These are phyloP conservation scores for Tetranychus piercei DNA, from an alignment of 2,888 invertebrate species.

Conservation along the genomic window DNA sequence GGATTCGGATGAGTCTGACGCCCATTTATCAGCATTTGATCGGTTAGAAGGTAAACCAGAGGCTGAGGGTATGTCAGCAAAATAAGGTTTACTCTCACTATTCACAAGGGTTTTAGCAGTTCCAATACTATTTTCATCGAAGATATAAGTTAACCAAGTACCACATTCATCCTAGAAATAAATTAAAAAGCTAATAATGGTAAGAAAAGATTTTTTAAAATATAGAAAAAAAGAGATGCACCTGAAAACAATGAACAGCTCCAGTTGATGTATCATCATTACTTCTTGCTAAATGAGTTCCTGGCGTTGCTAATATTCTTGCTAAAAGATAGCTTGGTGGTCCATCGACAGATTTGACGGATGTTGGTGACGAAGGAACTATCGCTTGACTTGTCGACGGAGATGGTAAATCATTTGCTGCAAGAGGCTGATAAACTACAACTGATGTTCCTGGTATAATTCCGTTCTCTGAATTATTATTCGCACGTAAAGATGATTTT, in stretches of 20 bases:
- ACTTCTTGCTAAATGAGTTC: conserved; percentile 52
- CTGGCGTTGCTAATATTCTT: conserved; percentile 30
- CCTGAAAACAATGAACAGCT: conserved; percentile 65
- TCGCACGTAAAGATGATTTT: not conserved
- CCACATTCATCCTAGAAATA: conserved; percentile 29
- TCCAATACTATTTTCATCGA: conserved; percentile 52
- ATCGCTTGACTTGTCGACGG: conserved; percentile 4
- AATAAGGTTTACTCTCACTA: not conserved
- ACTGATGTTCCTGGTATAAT: not conserved
- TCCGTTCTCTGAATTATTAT: not conserved
- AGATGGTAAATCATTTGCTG: not conserved
- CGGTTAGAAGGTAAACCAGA: not conserved
- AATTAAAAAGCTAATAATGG: conserved; percentile 10
- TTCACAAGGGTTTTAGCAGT: conserved; percentile 30
- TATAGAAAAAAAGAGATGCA: not conserved
- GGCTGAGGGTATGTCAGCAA: conserved; percentile 21
- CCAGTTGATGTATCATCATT: conserved; percentile 65
- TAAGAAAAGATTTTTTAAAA: not conserved
- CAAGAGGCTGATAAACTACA: not conserved
- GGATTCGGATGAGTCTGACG: not conserved
- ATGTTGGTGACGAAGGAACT: not conserved
- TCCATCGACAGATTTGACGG: conserved; percentile 12
- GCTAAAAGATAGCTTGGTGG: conserved; percentile 28
- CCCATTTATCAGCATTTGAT: not conserved
- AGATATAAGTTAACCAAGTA: conserved; percentile 68